Percentiles rank a stretch among this genome's conserved stretches.
Conservation (phyloP, 2,113 vertebrate genomes). For the Gobius niger region DNA sequence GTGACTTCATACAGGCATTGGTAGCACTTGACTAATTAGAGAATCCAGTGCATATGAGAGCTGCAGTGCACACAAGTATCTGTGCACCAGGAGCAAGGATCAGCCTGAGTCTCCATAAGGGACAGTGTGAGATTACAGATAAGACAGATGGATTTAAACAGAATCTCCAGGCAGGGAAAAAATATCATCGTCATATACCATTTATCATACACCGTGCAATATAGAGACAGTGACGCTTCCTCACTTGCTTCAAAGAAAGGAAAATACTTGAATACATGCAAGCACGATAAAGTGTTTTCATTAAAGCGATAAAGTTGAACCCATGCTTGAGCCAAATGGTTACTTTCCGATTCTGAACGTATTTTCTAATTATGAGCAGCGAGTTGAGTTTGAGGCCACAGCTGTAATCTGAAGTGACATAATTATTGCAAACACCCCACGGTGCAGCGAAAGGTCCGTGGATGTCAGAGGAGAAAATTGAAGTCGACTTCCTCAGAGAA, state of each 20-base stretch:
- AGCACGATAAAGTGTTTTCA: too few species aligned
- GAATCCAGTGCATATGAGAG: constrained; percentile 42
- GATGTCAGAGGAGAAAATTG: constrained; percentile 5
- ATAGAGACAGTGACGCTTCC: too few species aligned
- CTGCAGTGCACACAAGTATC: constrained; percentile 35
- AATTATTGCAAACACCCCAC: constrained; percentile 5
- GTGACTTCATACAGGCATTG: constrained; percentile 37
- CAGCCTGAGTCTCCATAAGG: constrained; percentile 15
- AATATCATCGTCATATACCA: not conserved
- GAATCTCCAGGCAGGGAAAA: not conserved
- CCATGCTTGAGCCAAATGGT: too few species aligned
- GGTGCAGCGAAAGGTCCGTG: constrained; percentile 17
- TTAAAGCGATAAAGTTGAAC: too few species aligned
- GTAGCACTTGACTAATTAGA: constrained; percentile 61
- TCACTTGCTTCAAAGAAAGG: too few species aligned
- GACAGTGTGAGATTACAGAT: constrained; percentile 10
- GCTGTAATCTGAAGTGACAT: constrained; percentile 12
- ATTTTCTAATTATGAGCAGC: not conserved
- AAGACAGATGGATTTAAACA: constrained; percentile 31
- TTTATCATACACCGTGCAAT: not conserved
- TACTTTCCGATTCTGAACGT: not conserved
- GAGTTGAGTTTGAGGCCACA: not conserved
- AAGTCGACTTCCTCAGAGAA: constrained; percentile 8
- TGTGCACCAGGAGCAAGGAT: too few species aligned
- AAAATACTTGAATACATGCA: too few species aligned